Evolutionary conservation across 2,797 vertebrate genomes (phyloP).

Genomic region (Emydoidea blandingii): DNA sequence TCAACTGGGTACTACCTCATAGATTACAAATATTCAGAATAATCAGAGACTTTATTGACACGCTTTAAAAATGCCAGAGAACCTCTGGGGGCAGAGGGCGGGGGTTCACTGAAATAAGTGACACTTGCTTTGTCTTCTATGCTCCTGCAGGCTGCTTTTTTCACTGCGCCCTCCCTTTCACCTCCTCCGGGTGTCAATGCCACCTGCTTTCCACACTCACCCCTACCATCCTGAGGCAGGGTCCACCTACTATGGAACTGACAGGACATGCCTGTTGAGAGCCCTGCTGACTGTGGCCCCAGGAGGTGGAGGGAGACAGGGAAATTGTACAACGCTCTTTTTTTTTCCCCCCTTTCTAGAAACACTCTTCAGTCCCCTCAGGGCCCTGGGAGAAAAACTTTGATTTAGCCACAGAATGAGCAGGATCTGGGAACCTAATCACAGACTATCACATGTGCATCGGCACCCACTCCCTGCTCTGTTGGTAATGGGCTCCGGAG

Average conservation of each 20-base stretch:
- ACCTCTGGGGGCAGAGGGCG: background rate
- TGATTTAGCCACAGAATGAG: background rate
- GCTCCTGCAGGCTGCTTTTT: background rate
- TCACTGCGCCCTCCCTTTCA: background rate
- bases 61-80: background rate
- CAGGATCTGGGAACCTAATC: background rate
- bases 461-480: too few relatives aligned
- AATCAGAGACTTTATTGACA: background rate
- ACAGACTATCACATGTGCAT: background rate
- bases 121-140: background rate
- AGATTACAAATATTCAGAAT: background rate
- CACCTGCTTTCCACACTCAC: background rate
- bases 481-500: background rate
- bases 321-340: background rate
- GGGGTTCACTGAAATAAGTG: background rate
- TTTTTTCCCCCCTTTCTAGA: background rate
- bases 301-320: background rate
- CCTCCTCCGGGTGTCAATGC: background rate
- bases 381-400: background rate
- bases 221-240: background rate
- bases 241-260: too few relatives aligned
- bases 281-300: background rate
- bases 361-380: background rate
- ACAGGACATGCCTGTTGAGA: background rate
- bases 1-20: background rate